Conservation (phyloP, 2,797 vertebrate genomes). For the Pipistrellus kuhlii region DNA sequence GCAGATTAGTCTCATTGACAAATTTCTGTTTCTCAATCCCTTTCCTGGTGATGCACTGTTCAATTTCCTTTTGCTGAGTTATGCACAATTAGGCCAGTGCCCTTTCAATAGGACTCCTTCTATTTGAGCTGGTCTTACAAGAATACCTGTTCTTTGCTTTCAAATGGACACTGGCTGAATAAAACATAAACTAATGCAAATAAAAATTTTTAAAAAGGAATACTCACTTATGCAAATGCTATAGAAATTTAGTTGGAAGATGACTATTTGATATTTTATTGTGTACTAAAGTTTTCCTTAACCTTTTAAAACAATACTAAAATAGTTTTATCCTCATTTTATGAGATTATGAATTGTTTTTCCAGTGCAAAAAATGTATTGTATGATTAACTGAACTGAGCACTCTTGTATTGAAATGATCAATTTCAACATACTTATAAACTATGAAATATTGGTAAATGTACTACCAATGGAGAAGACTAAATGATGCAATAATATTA, state of each 20-base stretch:
- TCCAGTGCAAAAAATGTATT: background rate
- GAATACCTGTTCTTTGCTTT: background rate
- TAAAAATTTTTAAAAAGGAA: background rate
- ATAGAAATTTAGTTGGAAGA: background rate
- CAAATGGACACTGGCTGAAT: background rate
- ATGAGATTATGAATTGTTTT: background rate
- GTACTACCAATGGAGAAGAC: background rate
- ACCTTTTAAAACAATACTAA: conserved; percentile 23
- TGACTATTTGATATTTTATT: background rate
- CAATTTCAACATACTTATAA: background rate
- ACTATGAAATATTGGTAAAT: background rate
- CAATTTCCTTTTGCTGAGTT: background rate
- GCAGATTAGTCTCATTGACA: background rate
- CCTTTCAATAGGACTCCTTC: background rate
- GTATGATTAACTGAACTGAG: background rate
- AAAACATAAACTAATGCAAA: background rate
- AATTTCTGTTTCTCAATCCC: background rate
- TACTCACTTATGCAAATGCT: background rate
- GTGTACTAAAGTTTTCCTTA: background rate
- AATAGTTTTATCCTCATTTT: background rate
- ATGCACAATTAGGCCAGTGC: background rate
- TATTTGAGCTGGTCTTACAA: background rate
- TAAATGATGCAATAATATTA: background rate
- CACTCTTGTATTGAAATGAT: background rate
- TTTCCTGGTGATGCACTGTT: background rate